Percentiles rank a stretch among this genome's conserved stretches.
Conservation (phyloP, 2,113 vertebrate species). For the Corythoichthys haematopterus region DNA sequence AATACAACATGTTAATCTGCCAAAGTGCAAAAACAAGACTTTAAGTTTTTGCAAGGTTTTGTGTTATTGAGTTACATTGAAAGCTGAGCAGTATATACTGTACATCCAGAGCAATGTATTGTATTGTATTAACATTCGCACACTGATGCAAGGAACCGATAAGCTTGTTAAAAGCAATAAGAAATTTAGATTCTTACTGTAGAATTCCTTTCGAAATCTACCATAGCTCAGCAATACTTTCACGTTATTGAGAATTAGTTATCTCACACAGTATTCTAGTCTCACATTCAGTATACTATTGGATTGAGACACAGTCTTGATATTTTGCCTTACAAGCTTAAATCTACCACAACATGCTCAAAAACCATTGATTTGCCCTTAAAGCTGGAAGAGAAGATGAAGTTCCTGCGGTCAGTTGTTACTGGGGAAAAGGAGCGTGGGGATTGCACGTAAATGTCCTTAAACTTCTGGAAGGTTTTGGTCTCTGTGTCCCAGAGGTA, state of each 20-base stretch:
- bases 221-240: not conserved
- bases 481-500: constrained; percentile 88
- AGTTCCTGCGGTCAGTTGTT: constrained; percentile 84
- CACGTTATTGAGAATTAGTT: not conserved
- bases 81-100: constrained; percentile 4
- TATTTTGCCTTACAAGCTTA: constrained; percentile 79
- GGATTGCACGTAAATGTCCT: constrained; percentile 93
- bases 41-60: constrained; percentile 10
- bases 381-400: constrained; percentile 94
- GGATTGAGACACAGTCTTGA: not conserved
- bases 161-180: not conserved
- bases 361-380: constrained; percentile 97
- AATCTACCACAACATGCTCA: constrained; percentile 87
- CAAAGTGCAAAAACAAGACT: not conserved
- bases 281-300: constrained; percentile 12
- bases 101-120: not conserved
- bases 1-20: not conserved
- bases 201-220: constrained; percentile 18
- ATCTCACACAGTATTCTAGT: constrained; percentile 1
- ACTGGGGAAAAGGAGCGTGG: constrained; percentile 89
- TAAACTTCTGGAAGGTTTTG: constrained; percentile 85
- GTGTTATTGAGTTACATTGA: constrained; percentile 11
- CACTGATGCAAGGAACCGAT: not conserved
- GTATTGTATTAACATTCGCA: not conserved
- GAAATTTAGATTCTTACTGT: constrained; percentile 8